Percentiles rank a stretch among this genome's conserved stretches.
Conservation (phyloP, 2,797 vertebrate species). For the Aeoliscus strigatus region DNA sequence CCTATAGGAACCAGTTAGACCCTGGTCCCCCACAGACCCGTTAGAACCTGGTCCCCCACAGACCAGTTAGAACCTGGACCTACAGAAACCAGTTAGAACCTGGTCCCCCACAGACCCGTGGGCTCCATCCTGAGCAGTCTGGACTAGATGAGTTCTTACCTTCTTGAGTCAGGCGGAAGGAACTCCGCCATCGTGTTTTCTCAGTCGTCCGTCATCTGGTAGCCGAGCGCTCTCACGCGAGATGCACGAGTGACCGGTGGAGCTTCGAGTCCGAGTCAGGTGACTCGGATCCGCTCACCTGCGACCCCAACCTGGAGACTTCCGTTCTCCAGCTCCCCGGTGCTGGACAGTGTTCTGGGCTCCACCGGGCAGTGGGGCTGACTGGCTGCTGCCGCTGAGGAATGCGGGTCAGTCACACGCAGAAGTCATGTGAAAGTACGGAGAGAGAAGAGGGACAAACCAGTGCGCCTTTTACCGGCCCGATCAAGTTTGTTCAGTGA, state of each 20-base stretch:
- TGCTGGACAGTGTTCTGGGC: fast-evolving
- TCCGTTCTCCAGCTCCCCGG: fast-evolving
- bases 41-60: no score
- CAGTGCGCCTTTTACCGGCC: background rate
- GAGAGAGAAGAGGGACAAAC: conserved; percentile 54
- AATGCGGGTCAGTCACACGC: conserved; percentile 75
- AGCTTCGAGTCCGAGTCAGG: background rate
- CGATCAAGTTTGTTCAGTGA: no score
- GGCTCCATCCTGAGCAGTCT: background rate
- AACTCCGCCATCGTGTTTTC: conserved; percentile 50
- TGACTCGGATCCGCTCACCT: fast-evolving
- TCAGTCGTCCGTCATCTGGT: conserved; percentile 17
- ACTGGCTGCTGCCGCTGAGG: conserved; percentile 23
- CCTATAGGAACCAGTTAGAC: no score
- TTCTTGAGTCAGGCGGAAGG: conserved; percentile 26
- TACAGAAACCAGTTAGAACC: no score
- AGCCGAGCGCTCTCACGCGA: conserved; percentile 2
- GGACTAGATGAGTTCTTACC: conserved; percentile 29
- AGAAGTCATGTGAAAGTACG: conserved; percentile 76
- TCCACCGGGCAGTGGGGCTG: background rate
- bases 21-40: no score
- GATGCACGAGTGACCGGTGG: background rate
- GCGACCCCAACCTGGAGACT: background rate
- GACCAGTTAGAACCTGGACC: no score
- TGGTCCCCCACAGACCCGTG: no score